Evolutionary conservation across 2,113 vertebrate species (phyloP), one percentile per base, ranked within the genome.

Genomic region (Semicossyphus pulcher): DNA sequence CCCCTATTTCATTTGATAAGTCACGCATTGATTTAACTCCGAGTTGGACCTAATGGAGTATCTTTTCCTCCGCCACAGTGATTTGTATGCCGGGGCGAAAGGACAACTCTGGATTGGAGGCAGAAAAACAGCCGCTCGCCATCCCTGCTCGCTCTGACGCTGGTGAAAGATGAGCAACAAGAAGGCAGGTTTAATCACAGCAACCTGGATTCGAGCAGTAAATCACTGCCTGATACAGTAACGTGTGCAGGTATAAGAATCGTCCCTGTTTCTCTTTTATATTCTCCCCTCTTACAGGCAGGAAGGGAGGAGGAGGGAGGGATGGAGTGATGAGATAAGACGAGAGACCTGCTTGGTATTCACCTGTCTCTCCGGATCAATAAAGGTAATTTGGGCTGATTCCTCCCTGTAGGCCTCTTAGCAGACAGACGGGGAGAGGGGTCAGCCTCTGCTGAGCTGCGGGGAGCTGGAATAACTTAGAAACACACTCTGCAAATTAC

Each of bases 341-440:
- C 66, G 72, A 79, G 80, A 79, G 83, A 62, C 81, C 90, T 93
- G 88, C 71, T 93, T 92, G 86, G 65, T 93, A 94, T 94, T 93
- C 93, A 94, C 91, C 94, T 89, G 94, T 85, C 88, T 85, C 86
- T 88, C 90, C 84, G 93, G 91, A 93, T 95, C 91, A 94, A 90
- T 92, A 68, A 91, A 88, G 81, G 90, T 92, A 92, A 93, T 93
- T 93, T 93, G 93, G 85, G 89, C 74, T 93, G 93, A 90, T 92
- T 94, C 90, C 84, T 89, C 84, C 84, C 88, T 81, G 88, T 91
- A 89, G 88, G 69, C 86, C 90, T 92, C 92, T 92, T 92, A 93
- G 91, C 90, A 88, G 92, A 92, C 86, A 72, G 87, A 84, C 87
- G 80, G 88, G 88, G 90, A 87, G 86, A 78, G 72, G 83, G 90